Evolutionary conservation across 1,140 invertebrate species (phyloP).

Genomic region (Scylla paramamosain): DNA sequence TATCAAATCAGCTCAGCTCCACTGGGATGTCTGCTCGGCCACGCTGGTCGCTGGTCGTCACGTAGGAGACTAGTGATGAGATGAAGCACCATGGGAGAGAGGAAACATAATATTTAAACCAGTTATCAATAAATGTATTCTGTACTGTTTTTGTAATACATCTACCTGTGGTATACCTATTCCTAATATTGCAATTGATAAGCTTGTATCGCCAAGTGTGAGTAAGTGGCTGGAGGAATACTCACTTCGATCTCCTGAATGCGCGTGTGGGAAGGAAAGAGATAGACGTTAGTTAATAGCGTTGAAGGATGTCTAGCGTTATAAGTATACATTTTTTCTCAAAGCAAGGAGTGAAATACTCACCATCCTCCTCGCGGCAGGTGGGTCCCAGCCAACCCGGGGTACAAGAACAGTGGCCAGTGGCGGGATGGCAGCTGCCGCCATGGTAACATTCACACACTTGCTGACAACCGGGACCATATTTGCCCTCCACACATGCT

Average conservation of each 20-base stretch:
- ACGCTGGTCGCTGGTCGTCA: conserved; percentile 56
- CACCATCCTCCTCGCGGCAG: conserved; percentile 88
- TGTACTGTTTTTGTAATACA: too few relatives aligned
- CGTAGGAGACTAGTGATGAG: conserved; percentile 56
- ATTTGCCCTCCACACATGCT: conserved; percentile 85
- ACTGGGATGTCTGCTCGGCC: conserved; percentile 67
- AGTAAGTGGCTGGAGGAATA: too few relatives aligned
- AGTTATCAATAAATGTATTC: too few relatives aligned
- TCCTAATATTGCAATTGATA: too few relatives aligned
- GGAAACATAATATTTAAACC: too few relatives aligned
- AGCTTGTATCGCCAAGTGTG: too few relatives aligned
- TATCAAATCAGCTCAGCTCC: conserved; percentile 60
- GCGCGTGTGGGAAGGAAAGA: too few relatives aligned
- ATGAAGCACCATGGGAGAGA: not conserved
- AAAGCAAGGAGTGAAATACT: conserved; percentile 77
- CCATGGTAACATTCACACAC: conserved; percentile 88
- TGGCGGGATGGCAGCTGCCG: conserved; percentile 87
- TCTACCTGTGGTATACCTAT: too few relatives aligned
- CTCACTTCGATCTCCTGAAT: too few relatives aligned
- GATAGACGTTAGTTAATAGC: too few relatives aligned
- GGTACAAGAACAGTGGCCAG: conserved; percentile 92
- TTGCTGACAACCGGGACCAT: conserved; percentile 86
- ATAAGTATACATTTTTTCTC: too few relatives aligned
- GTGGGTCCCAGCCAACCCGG: conserved; percentile 89
- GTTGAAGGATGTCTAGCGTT: too few relatives aligned